Base-by-base conservation (phyloP, 2,888 invertebrate species). In the Parasteatoda lunata region DNA sequence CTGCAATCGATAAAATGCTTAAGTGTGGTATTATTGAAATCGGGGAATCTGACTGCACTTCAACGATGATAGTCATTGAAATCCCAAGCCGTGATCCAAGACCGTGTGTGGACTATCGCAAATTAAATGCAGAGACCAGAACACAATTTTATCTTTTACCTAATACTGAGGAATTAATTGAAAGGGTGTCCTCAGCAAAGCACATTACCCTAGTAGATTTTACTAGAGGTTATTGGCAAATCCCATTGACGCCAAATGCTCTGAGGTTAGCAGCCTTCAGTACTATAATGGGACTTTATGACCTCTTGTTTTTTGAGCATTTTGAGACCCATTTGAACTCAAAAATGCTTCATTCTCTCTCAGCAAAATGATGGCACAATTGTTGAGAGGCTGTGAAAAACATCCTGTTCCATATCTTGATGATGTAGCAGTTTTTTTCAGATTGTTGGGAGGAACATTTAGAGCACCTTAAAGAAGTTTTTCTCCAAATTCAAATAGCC, bases 101-200 rank as follows among this genome's bases (percentile, higher is more conserved):
- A n/a, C n/a, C n/a, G n/a, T n/a, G n/a, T n/a, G n/a, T n/a, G n/a
- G n/a, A n/a, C n/a, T n/a, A n/a, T n/a, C n/a, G n/a, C n/a, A n/a
- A n/a, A n/a, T n/a, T n/a, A n/a, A n/a, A n/a, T n/a, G n/a, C n/a
- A n/a, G n/a, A n/a, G 0, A 70, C 47, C 11, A 3, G 49, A 0
- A 48, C 70, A 0, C 11, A 77, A 79, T 70, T 6, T 64, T 79
- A 47, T n/a, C 64, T 59, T 4, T 49, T 59, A 9, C 71, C 79
- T 5, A 79, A 79, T 59, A 70, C 59, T n/a, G 79, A 70, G 11
- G 65, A 77, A 8, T 4, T 64, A 1, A 66, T 66, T 66, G 54
- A 9, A 54, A 72, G 4, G 30, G 51, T 72, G 1, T 9, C 30
- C 4, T 11, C 49, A 5, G 11, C 72, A 3, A 72, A 0, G 9